Evolutionary conservation across 1,140 invertebrate genomes (phyloP).

Genomic region (Streblospio benedicti): DNA sequence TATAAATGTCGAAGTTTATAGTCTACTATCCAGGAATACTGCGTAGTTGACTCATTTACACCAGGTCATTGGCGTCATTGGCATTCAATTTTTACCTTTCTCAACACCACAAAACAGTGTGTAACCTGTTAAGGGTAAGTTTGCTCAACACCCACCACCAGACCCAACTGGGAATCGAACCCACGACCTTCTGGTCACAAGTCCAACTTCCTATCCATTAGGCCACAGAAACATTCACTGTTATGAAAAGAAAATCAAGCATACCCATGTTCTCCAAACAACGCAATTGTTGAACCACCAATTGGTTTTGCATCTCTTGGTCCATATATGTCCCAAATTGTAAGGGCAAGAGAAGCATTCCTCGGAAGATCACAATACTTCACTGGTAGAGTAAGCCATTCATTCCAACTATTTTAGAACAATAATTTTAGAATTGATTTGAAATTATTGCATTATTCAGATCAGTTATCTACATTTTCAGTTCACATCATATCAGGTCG

Average conservation of each 20-base stretch:
- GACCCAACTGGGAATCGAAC: not conserved
- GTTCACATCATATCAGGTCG: not conserved
- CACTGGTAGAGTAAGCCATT: constrained; percentile 89
- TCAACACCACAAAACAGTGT: constrained; percentile 18
- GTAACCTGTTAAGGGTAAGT: not conserved
- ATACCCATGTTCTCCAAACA: constrained; percentile 76
- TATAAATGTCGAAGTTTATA: too few relatives aligned
- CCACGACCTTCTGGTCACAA: not conserved
- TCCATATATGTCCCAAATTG: constrained; percentile 85
- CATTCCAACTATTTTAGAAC: constrained; percentile 95
- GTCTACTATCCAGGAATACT: too few relatives aligned
- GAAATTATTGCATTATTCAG: constrained; percentile 9
- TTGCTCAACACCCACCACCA: not conserved
- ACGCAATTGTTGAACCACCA: constrained; percentile 78
- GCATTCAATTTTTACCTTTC: too few relatives aligned
- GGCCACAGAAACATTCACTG: not conserved
- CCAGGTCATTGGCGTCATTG: too few relatives aligned
- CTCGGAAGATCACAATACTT: constrained; percentile 84
- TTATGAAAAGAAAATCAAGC: not conserved
- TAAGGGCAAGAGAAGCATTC: constrained; percentile 79
- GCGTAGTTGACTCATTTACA: too few relatives aligned
- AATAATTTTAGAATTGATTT: constrained; percentile 28
- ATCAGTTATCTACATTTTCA: not conserved
- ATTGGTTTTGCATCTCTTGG: constrained; percentile 71
- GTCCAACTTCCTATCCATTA: not conserved